phyloP scores from a whole-genome alignment of 64 coral and sea anemone species.

The Anthopleura sola region DNA sequence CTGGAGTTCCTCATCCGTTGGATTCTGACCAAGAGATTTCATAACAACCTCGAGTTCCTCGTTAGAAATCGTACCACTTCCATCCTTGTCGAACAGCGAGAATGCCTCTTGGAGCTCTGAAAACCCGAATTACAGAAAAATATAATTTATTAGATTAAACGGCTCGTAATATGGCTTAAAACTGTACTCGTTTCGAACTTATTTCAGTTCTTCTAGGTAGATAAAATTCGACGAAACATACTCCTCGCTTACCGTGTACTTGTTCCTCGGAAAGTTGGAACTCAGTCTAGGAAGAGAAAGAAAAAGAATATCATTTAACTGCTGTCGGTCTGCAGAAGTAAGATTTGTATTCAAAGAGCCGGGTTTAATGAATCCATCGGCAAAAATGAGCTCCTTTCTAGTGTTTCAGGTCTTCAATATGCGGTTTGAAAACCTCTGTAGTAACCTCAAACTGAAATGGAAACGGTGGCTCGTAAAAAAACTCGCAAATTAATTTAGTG shows the following conservation, averaged over 20 bases:
- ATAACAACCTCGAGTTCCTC: conserved; percentile 79
- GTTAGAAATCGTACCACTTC: conserved; percentile 65
- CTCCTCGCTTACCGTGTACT: conserved; percentile 38
- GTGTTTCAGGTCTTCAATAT: conserved; percentile 4
- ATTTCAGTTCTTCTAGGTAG: not conserved
- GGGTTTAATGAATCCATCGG: not conserved
- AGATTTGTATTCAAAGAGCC: not conserved
- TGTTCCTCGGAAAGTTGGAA: conserved; percentile 51
- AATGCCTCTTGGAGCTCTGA: conserved; percentile 69
- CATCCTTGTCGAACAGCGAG: conserved; percentile 72
- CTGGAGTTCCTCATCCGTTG: conserved; percentile 59
- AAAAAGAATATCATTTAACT: not conserved
- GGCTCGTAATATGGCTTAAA: not conserved
- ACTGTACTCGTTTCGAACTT: not conserved
- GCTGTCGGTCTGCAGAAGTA: not conserved
- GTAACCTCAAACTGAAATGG: not conserved
- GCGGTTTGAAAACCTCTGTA: not conserved
- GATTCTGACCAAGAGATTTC: conserved; percentile 77
- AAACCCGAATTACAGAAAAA: not conserved
- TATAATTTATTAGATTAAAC: not conserved
- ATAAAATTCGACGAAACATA: not conserved
- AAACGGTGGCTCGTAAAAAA: not conserved
- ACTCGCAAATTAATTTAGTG: not conserved
- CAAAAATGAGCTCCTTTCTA: not conserved
- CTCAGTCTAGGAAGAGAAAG: conserved; percentile 33